These are phyloP conservation scores for Coronaproctus castanopsis DNA, from an alignment of 2,888 invertebrate species.

Conservation along the genomic window DNA sequence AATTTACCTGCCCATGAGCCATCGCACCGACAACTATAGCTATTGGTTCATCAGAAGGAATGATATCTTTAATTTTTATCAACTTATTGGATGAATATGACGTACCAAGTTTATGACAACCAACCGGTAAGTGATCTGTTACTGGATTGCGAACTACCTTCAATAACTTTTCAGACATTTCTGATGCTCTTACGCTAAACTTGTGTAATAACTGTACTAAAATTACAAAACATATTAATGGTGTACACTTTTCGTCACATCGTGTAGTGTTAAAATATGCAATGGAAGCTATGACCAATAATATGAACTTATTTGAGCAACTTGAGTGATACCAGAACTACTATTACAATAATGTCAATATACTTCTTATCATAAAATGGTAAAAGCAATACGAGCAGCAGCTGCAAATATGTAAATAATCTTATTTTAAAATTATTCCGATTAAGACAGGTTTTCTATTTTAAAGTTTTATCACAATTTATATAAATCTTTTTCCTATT, in stretches of 20 bases:
- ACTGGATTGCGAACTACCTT: conserved; percentile 96
- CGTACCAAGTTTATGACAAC: conserved; percentile 71
- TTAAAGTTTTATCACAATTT: no score
- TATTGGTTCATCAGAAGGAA: conserved; percentile 63
- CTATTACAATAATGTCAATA: no score
- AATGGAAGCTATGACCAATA: not conserved
- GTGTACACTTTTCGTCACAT: not conserved
- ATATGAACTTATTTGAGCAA: not conserved
- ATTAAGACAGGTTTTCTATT: no score
- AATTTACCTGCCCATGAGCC: conserved; percentile 93
- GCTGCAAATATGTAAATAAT: no score
- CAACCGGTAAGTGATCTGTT: conserved; percentile 81
- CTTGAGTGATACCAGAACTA: not conserved
- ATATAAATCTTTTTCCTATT: no score
- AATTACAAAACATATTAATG: conserved; percentile 25
- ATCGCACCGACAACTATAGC: conserved; percentile 88
- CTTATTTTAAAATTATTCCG: no score
- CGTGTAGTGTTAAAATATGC: no score
- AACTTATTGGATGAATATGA: conserved; percentile 65
- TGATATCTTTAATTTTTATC: conserved; percentile 50
- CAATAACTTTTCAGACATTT: conserved; percentile 68
- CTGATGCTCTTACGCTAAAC: conserved; percentile 73
- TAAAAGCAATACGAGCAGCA: no score
- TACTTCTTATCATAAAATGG: no score
- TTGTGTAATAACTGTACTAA: conserved; percentile 90